phyloP scores from a whole-genome alignment of 2,113 vertebrate species.

The Otocyon megalotis region DNA sequence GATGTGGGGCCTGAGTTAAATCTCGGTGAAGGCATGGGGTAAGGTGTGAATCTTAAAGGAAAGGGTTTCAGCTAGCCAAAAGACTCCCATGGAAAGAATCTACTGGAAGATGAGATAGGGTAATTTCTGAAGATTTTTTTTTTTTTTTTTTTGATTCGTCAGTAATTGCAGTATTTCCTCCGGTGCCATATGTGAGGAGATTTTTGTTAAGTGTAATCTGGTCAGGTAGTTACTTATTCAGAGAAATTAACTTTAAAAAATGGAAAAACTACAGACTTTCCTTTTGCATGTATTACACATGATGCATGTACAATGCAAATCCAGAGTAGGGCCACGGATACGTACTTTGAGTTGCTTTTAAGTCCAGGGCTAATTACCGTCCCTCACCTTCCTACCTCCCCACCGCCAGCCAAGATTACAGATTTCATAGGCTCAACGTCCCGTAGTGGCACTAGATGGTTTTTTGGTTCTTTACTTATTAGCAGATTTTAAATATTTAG shows the following conservation, averaged over 20 bases:
- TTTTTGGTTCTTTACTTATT: conserved; percentile 12
- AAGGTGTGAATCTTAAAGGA: neutral
- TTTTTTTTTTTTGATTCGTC: neutral
- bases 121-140: conserved; percentile 17
- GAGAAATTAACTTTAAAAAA: conserved; percentile 62
- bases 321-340: neutral
- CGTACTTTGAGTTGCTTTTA: neutral
- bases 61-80: neutral
- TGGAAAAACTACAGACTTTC: neutral
- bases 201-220: conserved; percentile 56
- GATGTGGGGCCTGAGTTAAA: neutral
- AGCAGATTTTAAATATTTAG: conserved; percentile 33
- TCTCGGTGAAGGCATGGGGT: neutral
- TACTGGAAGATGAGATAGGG: neutral
- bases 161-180: conserved; percentile 16
- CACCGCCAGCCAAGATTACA: neutral
- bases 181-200: conserved; percentile 34
- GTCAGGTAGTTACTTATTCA: conserved; percentile 49
- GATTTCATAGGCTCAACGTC: neutral
- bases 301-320: neutral
- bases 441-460: neutral
- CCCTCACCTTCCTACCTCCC: neutral
- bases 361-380: neutral
- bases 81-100: neutral
- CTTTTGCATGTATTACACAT: neutral